A percentile compares a stretch with the other conserved stretches of the same genome.
Evolutionary conservation across 2,113 vertebrate genomes (phyloP).

Genomic region (Gadus chalcogrammus): DNA sequence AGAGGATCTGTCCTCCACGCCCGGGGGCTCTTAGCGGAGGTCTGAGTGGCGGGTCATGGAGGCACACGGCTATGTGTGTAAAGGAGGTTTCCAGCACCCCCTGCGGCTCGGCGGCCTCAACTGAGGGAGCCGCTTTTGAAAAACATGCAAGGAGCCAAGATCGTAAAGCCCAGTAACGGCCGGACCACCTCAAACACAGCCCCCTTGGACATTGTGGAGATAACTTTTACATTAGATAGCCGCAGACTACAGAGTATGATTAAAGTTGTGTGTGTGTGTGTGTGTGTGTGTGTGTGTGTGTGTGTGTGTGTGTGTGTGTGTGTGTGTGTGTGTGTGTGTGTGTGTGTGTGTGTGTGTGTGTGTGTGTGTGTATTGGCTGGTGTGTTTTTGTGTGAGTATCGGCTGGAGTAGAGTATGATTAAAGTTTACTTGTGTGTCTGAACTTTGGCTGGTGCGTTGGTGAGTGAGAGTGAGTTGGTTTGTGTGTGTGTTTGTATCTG

Average conservation of each 20-base stretch:
- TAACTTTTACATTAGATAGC: background rate
- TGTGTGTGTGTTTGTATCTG: too few species aligned
- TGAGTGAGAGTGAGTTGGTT: too few species aligned
- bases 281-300: too few species aligned
- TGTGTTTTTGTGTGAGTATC: too few species aligned
- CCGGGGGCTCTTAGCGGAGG: conserved; percentile 56
- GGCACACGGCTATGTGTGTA: conserved; percentile 51
- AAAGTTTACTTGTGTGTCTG: too few species aligned
- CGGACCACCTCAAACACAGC: conserved; percentile 35
- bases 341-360: too few species aligned
- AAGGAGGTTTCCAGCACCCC: conserved; percentile 58
- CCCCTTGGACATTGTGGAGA: conserved; percentile 30
- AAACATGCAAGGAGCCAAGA: conserved; percentile 37
- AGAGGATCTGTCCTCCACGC: conserved; percentile 48
- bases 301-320: too few species aligned
- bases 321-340: too few species aligned
- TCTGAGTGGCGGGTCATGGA: conserved; percentile 63
- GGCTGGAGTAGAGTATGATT: too few species aligned
- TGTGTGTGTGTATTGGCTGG: too few species aligned
- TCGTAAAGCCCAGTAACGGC: conserved; percentile 39
- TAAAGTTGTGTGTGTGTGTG: background rate
- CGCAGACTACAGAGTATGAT: background rate
- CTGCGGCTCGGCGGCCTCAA: conserved; percentile 37
- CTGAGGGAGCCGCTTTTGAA: conserved; percentile 49
- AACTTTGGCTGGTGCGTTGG: too few species aligned